Conservation (phyloP, 2,797 vertebrate species). For the Crocodylus rhombifer region DNA sequence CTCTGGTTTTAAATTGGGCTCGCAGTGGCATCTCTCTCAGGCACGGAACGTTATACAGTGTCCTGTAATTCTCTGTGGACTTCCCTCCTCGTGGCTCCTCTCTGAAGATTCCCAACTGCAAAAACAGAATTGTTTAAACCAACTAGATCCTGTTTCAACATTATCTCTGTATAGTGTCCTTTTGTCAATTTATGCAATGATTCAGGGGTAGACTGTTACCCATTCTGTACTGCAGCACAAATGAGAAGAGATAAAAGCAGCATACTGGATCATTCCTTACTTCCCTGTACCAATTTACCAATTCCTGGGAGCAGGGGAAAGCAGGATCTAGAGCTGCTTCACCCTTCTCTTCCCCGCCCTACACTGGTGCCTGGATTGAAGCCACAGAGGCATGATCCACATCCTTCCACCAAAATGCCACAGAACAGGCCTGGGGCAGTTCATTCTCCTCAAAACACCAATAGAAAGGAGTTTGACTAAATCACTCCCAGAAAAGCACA, state of each 20-base stretch:
- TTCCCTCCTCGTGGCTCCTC: neutral
- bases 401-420: neutral
- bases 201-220: neutral
- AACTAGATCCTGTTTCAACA: neutral
- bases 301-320: neutral
- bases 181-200: neutral
- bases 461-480: neutral
- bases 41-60: neutral
- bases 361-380: neutral
- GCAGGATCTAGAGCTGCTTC: neutral
- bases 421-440: neutral
- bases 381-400: neutral
- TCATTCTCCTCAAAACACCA: neutral
- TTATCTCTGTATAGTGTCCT: neutral
- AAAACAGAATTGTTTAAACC: neutral
- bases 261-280: neutral
- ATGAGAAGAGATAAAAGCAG: neutral
- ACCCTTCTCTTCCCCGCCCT: neutral
- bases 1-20: conserved; percentile 2
- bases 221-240: neutral
- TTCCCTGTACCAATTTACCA: neutral
- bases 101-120: neutral
- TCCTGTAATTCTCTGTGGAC: neutral
- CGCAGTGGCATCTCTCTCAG: neutral
- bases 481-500: neutral